Evolutionary conservation across 2,797 vertebrate species (phyloP).

Genomic region (Gila robusta): DNA sequence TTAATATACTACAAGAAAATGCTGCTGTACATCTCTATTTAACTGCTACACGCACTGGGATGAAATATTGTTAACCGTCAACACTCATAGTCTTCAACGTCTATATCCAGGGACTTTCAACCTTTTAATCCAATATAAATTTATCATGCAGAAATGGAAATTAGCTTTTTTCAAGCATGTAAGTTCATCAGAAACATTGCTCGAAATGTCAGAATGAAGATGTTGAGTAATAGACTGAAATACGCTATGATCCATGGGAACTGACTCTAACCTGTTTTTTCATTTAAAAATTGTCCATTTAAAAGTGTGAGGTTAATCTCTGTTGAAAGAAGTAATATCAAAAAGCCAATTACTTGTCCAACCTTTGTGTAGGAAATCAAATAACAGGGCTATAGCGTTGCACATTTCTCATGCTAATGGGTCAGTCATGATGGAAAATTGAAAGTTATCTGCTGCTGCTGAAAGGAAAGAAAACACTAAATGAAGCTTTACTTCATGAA

Average conservation of each 20-base stretch:
- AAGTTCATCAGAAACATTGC: not conserved
- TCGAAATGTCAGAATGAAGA: constrained; percentile 28
- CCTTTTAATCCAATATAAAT: constrained; percentile 5
- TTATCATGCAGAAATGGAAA: not conserved
- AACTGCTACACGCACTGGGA: not conserved
- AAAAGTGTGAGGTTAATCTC: constrained; percentile 62
- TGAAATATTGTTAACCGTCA: not conserved
- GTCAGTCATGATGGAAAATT: constrained; percentile 54
- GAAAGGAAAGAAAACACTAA: constrained; percentile 58
- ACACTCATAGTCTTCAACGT: not conserved
- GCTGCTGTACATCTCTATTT: not conserved
- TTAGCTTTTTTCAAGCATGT: not conserved
- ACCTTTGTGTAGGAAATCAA: constrained; percentile 61
- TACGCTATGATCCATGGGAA: not conserved
- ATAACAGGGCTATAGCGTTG: constrained; percentile 54
- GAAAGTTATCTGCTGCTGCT: constrained; percentile 53
- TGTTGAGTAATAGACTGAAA: constrained; percentile 16
- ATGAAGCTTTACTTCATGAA: constrained; percentile 54
- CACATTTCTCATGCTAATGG: constrained; percentile 59
- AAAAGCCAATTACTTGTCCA: constrained; percentile 71
- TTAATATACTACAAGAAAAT: not conserved
- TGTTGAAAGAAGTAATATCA: constrained; percentile 65
- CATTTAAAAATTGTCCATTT: constrained; percentile 55
- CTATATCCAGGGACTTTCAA: not conserved
- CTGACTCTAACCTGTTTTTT: constrained; percentile 40